Evolutionary conservation across 23 tunicate genomes (phyloP).

Genomic region (Phallusia fumigata): DNA sequence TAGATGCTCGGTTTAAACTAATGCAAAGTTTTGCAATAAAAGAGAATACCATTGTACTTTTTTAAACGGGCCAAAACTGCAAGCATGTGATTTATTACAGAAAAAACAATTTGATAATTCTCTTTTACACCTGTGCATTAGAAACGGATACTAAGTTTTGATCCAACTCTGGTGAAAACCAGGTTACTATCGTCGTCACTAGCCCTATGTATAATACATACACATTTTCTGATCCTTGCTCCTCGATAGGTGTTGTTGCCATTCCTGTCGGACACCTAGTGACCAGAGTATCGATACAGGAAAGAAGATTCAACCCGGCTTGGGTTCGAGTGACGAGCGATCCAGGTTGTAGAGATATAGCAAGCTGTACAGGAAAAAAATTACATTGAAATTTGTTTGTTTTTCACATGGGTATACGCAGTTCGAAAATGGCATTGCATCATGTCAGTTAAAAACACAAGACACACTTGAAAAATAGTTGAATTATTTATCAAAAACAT

Average conservation of each 20-base stretch:
- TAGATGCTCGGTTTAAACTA: neutral
- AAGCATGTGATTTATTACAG: too few relatives aligned
- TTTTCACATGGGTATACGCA: too few relatives aligned
- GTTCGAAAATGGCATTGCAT: too few relatives aligned
- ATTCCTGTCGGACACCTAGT: conserved; percentile 28
- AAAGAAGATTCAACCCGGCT: conserved; percentile 61
- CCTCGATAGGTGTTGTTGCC: neutral
- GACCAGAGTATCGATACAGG: conserved; percentile 60
- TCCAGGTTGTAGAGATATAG: conserved; percentile 44
- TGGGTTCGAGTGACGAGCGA: conserved; percentile 39
- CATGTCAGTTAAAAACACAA: too few relatives aligned
- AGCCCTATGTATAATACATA: neutral
- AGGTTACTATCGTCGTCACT: neutral
- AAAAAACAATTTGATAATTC: too few relatives aligned
- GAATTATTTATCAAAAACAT: too few relatives aligned
- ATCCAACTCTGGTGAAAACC: neutral
- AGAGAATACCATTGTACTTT: too few relatives aligned
- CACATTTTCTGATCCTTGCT: neutral
- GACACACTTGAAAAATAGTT: too few relatives aligned
- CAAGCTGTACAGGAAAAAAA: conserved; percentile 36
- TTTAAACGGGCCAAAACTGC: too few relatives aligned
- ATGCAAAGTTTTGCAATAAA: neutral
- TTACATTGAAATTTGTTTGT: too few relatives aligned
- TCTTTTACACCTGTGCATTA: too few relatives aligned
- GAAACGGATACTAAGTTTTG: too few relatives aligned